Conservation (phyloP, 2,113 vertebrate genomes). For the Cynopterus brachyotis region DNA sequence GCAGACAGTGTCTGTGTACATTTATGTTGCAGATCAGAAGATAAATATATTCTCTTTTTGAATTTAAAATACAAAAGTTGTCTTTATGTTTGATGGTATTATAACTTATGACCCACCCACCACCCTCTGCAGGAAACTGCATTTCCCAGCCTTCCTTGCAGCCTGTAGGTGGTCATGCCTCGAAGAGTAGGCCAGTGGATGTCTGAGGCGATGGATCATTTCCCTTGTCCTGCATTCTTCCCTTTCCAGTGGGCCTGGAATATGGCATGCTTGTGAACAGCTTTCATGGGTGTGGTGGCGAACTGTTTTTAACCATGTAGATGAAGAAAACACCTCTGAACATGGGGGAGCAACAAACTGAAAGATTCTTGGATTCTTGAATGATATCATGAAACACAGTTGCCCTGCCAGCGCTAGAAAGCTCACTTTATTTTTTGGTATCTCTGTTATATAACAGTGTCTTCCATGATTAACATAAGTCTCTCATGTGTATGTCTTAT, state of each 20-base stretch:
- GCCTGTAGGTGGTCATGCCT: neutral
- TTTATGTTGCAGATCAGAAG: neutral
- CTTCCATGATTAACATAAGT: neutral
- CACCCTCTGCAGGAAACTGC: neutral
- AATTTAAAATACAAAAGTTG: neutral
- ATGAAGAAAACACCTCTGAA: neutral
- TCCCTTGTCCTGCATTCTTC: neutral
- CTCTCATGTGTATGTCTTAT: neutral
- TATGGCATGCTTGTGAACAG: neutral
- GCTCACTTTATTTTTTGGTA: neutral
- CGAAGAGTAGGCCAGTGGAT: neutral
- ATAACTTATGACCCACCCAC: too few species aligned
- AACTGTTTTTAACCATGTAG: too few species aligned
- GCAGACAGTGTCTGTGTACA: neutral
- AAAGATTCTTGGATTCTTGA: neutral
- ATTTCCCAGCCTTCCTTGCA: neutral
- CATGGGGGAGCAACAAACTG: neutral
- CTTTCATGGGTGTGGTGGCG: neutral
- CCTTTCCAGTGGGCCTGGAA: neutral
- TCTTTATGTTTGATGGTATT: neutral
- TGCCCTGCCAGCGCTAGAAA: neutral
- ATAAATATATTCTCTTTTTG: constrained; percentile 22
- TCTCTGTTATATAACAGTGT: neutral
- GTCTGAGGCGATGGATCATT: neutral
- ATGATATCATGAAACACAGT: neutral